Conservation (phyloP, 1,140 invertebrate species). For the Calephelis nemesis region DNA sequence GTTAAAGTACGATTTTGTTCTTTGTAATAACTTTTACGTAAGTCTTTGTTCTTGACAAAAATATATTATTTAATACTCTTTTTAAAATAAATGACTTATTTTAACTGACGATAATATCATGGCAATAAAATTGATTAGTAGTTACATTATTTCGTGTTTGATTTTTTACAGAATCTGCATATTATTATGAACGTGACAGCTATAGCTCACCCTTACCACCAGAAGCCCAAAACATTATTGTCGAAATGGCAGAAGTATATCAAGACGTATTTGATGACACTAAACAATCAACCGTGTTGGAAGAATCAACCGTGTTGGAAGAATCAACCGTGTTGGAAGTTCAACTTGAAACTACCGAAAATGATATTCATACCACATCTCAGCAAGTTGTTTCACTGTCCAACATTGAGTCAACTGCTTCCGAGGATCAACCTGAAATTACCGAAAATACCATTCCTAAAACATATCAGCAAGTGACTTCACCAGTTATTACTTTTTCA, state of each 20-base stretch:
- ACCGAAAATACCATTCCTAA: not conserved
- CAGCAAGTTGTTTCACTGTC: no score
- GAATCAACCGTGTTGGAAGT: not conserved
- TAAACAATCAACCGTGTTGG: not conserved
- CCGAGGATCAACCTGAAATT: not conserved
- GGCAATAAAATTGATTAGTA: not conserved
- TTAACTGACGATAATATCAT: not conserved
- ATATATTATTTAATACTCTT: not conserved
- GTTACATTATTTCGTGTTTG: not conserved
- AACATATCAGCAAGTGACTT: not conserved
- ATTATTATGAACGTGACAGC: not conserved
- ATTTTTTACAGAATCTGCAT: not conserved
- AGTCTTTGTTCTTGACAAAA: not conserved
- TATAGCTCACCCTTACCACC: not conserved
- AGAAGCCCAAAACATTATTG: conserved; percentile 5
- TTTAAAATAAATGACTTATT: not conserved
- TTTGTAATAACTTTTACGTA: not conserved
- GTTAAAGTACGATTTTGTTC: not conserved
- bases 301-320: no score
- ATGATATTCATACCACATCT: no score
- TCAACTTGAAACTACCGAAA: not conserved
- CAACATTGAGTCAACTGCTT: not conserved
- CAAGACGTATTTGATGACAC: not conserved
- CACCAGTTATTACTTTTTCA: not conserved
- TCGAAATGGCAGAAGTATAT: conserved; percentile 10